A percentile compares a stretch with the other conserved stretches of the same genome.
Evolutionary conservation across 2,888 invertebrate genomes (phyloP).

Genomic region (Chydorus sphaericus): DNA sequence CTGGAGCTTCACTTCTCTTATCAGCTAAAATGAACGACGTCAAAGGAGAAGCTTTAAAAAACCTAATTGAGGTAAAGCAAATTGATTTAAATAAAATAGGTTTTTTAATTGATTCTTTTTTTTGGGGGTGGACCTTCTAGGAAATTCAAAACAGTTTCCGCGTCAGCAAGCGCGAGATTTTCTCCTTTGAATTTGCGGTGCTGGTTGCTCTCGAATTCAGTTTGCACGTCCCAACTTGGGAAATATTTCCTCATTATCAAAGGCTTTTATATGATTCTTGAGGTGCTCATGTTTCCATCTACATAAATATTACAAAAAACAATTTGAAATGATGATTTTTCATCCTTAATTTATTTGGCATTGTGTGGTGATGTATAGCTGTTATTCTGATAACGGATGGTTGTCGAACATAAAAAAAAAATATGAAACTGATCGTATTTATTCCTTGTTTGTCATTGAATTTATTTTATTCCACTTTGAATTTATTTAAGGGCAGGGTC

Average conservation of each 20-base stretch:
- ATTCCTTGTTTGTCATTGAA: too few species aligned
- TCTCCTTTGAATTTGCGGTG: slow-evolving; percentile 85
- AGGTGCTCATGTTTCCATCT: too few species aligned
- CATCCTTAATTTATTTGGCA: too few species aligned
- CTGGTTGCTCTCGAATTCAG: slow-evolving; percentile 88
- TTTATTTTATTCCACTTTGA: too few species aligned
- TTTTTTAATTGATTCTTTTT: slow-evolving; percentile 3
- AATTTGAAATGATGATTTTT: too few species aligned
- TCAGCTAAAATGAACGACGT: slow-evolving; percentile 95
- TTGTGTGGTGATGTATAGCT: too few species aligned
- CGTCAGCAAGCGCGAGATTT: slow-evolving; percentile 73
- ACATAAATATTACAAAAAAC: too few species aligned
- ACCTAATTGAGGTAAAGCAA: slow-evolving; percentile 63
- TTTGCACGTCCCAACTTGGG: slow-evolving; percentile 76
- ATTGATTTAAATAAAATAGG: not conserved
- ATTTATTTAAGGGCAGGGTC: too few species aligned
- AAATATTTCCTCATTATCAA: slow-evolving; percentile 90
- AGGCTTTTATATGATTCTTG: slow-evolving; percentile 82
- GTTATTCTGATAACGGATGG: too few species aligned
- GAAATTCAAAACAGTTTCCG: slow-evolving; percentile 83
- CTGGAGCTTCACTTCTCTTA: slow-evolving; percentile 82
- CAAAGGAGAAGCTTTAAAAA: slow-evolving; percentile 72
- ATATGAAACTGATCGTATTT: too few species aligned
- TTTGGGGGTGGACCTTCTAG: slow-evolving; percentile 36
- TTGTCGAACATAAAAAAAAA: too few species aligned